These are phyloP conservation scores for Musca domestica DNA, from an alignment of 1,140 invertebrate genomes.

Conservation along the genomic window DNA sequence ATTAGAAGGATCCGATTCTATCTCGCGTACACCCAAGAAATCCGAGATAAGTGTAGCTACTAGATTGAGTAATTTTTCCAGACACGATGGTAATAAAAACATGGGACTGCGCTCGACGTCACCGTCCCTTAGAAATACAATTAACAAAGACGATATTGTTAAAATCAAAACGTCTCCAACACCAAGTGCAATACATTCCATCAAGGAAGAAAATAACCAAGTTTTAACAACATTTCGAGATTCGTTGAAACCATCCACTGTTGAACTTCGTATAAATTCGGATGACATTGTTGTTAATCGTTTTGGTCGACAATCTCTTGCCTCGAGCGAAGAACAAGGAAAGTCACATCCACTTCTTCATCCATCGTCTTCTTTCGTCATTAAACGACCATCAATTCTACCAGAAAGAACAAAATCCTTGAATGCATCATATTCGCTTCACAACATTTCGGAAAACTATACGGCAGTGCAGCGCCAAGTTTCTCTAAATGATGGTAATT, in stretches of 20 bases:
- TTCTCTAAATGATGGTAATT: not conserved
- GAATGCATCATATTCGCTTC: constrained; percentile 45
- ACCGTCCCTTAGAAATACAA: too few species aligned
- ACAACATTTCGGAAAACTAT: constrained; percentile 43
- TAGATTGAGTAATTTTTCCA: not conserved
- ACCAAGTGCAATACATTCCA: not conserved
- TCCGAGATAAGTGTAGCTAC: not conserved
- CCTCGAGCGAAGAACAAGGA: not conserved
- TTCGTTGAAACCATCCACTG: not conserved
- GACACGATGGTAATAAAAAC: not conserved
- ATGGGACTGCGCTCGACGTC: not conserved
- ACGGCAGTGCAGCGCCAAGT: not conserved
- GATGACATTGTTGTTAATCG: constrained; percentile 39
- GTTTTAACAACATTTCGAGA: constrained; percentile 34
- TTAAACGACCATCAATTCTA: constrained; percentile 46
- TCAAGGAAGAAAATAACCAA: constrained; percentile 27
- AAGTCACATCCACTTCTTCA: constrained; percentile 37
- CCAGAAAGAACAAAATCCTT: constrained; percentile 36
- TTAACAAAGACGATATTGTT: not conserved
- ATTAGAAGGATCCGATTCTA: not conserved
- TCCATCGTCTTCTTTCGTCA: constrained; percentile 48
- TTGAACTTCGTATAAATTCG: constrained; percentile 16
- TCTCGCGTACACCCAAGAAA: not conserved
- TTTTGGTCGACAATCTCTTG: constrained; percentile 27
- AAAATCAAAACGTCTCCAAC: constrained; percentile 2